Base-by-base conservation (phyloP, 2,113 vertebrate genomes). In the Calidris pugnax region DNA sequence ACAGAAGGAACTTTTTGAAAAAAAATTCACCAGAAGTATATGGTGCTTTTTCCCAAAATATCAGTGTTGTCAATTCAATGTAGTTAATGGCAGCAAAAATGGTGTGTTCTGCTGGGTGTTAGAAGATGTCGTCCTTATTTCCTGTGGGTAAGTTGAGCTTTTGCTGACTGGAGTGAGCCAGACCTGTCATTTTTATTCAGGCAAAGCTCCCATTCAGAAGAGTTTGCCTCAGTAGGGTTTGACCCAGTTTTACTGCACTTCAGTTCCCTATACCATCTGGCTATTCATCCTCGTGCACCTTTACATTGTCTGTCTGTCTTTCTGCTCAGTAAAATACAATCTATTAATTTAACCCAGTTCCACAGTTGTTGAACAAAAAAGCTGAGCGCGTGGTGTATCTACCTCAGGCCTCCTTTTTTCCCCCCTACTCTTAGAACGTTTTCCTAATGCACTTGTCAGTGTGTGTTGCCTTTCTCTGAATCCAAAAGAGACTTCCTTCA, bases 401-500 rank as follows among this genome's bases (percentile, higher is more conserved):
- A 14, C 53, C 69, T 95, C 81, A 69, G 53, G n/a, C 23, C 53
- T 74, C 55, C 51, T 56, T 89, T 87, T 17, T 30, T 7, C 7
- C 28, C 28, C 19, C 1, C n/a, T 75, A 47, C 60, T 82, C 71
- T 55, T 51, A 20, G 56, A 81, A 76, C 8, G 4, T 79, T 89
- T 91, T 90, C 72, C 63, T 73, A 69, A 67, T 73, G 56, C 53
- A 32, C 80, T 91, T 94, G 89, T 95, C 96, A 95, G 85, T 47
- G 50, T 84, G 75, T 66, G 83, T 96, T 18, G 56, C 71, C 33
- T 91, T 92, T 71, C 95, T 86, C 22, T 79, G 80, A 91, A 81
- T 74, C 73, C 74, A 50, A n/a, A 67, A 43, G 83, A 87, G 93
- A 41, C 90, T 96, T 97, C 77, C 85, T 95, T 95, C 96, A 94